Percentiles rank a stretch among this genome's conserved stretches.
These are phyloP conservation scores for Thalpophila matura DNA, from an alignment of 2,888 invertebrate species.

Conservation along the genomic window DNA sequence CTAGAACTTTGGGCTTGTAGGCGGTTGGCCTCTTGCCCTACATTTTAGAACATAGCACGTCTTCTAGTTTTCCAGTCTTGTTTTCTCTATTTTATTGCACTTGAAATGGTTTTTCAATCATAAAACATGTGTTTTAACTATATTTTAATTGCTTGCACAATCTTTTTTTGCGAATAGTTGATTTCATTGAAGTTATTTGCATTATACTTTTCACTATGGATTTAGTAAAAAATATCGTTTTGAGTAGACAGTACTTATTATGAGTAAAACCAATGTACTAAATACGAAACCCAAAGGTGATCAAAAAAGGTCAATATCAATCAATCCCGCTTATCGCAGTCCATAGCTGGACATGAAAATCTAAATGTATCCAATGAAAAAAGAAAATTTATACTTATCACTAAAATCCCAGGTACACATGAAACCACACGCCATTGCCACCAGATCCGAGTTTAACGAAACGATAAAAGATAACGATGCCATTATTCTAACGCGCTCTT, in stretches of 20 bases:
- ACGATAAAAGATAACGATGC: conserved; percentile 62
- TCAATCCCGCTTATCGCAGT: too few relatives aligned
- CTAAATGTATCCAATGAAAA: background rate
- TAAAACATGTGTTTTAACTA: background rate
- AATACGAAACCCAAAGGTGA: too few relatives aligned
- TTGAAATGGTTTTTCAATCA: conserved; percentile 10
- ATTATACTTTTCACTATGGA: too few relatives aligned
- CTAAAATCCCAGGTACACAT: background rate
- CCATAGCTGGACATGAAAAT: too few relatives aligned
- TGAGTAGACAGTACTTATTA: too few relatives aligned
- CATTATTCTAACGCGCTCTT: conserved; percentile 63
- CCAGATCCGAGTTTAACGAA: conserved; percentile 46
- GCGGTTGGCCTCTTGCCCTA: conserved; percentile 49
- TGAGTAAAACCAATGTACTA: too few relatives aligned
- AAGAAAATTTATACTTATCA: background rate
- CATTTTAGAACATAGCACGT: conserved; percentile 25
- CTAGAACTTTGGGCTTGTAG: conserved; percentile 44
- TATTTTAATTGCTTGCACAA: too few relatives aligned
- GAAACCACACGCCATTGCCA: conserved; percentile 15
- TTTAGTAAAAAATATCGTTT: too few relatives aligned
- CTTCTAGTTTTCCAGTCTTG: conserved; percentile 17
- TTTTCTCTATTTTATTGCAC: conserved; percentile 39
- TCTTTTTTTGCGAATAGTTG: too few relatives aligned
- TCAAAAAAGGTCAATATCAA: too few relatives aligned
- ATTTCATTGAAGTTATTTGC: too few relatives aligned